phyloP scores from a whole-genome alignment of 2,113 vertebrate species.

The Ammodramus savannarum region DNA sequence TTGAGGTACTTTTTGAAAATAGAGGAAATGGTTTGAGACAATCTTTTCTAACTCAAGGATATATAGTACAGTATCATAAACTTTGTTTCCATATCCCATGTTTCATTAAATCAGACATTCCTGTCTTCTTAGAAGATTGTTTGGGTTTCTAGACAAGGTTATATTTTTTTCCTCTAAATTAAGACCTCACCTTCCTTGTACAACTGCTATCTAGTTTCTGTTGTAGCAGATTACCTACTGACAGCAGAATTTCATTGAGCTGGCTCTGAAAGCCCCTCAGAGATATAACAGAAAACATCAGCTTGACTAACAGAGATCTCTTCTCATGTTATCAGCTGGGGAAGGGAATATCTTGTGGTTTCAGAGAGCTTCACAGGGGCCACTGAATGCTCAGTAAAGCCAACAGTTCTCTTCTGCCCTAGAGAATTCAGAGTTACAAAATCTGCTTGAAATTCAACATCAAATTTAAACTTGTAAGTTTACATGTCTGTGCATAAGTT shows the following conservation, averaged over 20 bases:
- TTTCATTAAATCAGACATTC: background rate
- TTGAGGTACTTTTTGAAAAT: background rate
- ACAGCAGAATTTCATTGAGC: background rate
- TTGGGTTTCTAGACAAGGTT: background rate
- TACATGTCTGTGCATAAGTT: accelerated
- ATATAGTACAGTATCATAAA: background rate
- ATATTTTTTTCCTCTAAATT: background rate
- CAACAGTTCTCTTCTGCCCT: background rate
- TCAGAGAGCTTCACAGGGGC: background rate
- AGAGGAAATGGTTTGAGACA: background rate
- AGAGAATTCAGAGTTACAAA: background rate
- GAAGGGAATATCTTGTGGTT: background rate
- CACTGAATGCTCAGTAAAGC: background rate
- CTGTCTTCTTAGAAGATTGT: background rate
- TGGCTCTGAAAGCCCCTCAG: background rate
- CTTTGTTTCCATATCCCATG: background rate
- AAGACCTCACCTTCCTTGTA: background rate
- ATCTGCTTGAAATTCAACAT: background rate
- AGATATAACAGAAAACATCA: background rate
- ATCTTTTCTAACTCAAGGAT: background rate
- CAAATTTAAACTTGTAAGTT: background rate
- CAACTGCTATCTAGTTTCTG: background rate
- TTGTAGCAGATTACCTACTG: background rate
- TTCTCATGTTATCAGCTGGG: background rate
- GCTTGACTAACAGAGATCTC: background rate